Conservation (phyloP, 2,888 invertebrate genomes). For the Chrysina gloriosa region DNA sequence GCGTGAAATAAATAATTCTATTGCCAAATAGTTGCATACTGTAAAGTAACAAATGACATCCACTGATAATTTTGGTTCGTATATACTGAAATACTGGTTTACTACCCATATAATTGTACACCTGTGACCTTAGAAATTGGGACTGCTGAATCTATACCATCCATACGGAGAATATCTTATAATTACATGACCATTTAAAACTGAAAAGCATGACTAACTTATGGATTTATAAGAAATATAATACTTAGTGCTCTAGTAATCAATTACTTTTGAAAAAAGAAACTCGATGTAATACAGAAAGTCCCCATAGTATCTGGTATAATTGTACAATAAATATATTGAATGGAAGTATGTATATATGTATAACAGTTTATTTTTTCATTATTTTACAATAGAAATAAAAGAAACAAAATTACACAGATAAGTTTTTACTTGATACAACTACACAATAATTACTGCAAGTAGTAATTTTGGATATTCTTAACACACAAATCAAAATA, state of each 20-base stretch:
- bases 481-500: too few relatives aligned
- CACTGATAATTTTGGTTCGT: too few relatives aligned
- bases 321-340: not conserved
- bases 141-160: not conserved
- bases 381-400: conserved; percentile 32
- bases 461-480: conserved; percentile 11
- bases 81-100: too few relatives aligned
- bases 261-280: not conserved
- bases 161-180: not conserved
- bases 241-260: not conserved
- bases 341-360: conserved; percentile 32
- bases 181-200: conserved; percentile 9
- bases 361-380: conserved; percentile 20
- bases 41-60: too few relatives aligned
- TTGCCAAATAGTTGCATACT: too few relatives aligned
- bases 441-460: conserved; percentile 20
- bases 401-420: conserved; percentile 23
- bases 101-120: too few relatives aligned
- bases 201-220: conserved; percentile 14
- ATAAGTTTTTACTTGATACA: conserved; percentile 13
- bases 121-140: not conserved
- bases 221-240: not conserved
- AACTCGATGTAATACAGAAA: conserved; percentile 8
- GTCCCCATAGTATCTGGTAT: not conserved
- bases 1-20: too few relatives aligned